Conservation (phyloP, 1,140 invertebrate genomes). For the Drosophila santomea region DNA sequence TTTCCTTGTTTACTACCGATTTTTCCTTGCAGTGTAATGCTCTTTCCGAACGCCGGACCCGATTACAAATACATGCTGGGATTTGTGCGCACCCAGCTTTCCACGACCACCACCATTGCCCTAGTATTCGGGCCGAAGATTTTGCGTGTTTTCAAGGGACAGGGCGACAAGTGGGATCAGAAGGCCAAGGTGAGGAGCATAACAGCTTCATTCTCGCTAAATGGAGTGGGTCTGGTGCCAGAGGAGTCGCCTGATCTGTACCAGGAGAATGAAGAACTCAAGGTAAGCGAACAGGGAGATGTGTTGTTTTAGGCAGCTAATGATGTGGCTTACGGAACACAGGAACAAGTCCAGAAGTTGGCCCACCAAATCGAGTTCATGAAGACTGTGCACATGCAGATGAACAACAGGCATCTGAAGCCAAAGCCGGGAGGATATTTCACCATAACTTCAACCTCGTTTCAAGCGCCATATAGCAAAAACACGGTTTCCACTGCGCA, state of each 20-base stretch:
- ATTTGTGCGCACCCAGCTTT: slow-evolving; percentile 94
- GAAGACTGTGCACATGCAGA: slow-evolving; percentile 96
- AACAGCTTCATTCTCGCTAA: slow-evolving; percentile 93
- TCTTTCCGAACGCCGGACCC: slow-evolving; percentile 93
- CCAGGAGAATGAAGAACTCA: slow-evolving; percentile 95
- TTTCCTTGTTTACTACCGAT: no score
- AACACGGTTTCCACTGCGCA: slow-evolving; percentile 74
- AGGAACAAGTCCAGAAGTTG: slow-evolving; percentile 96
- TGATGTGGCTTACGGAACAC: background rate
- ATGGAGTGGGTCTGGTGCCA: slow-evolving; percentile 90
- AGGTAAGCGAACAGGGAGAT: slow-evolving; percentile 85
- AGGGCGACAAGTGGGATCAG: slow-evolving; percentile 94
- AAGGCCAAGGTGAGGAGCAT: slow-evolving; percentile 91
- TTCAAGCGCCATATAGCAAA: slow-evolving; percentile 83
- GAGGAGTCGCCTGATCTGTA: slow-evolving; percentile 93
- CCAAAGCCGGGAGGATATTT: slow-evolving; percentile 93
- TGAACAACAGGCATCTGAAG: slow-evolving; percentile 94
- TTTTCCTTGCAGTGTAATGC: slow-evolving; percentile 86
- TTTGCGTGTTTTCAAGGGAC: slow-evolving; percentile 91
- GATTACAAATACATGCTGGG: slow-evolving; percentile 95
- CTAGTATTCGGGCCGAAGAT: slow-evolving; percentile 95
- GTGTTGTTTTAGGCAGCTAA: no score
- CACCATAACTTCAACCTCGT: slow-evolving; percentile 86
- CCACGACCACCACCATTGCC: slow-evolving; percentile 93
- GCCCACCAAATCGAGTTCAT: slow-evolving; percentile 96